A percentile compares a stretch with the other conserved stretches of the same genome.
phyloP scores from a whole-genome alignment of 2,888 invertebrate species.

The Acheta domesticus region DNA sequence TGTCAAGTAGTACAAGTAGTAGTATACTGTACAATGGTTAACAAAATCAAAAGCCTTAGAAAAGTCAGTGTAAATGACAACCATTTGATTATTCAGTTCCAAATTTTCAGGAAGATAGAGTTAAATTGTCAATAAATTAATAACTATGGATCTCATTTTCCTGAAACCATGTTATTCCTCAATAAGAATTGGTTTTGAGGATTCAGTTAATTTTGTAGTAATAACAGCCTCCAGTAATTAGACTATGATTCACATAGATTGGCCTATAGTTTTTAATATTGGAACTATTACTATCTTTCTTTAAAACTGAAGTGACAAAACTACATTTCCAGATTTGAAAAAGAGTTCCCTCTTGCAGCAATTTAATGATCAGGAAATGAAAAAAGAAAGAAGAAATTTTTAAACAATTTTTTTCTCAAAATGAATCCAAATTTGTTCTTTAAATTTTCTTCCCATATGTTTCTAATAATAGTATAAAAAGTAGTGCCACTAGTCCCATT shows the following conservation, averaged over 20 bases:
- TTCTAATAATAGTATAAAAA: too few relatives aligned
- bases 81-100: neutral
- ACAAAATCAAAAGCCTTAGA: neutral
- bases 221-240: neutral
- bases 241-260: neutral
- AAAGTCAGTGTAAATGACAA: neutral
- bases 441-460: too few relatives aligned
- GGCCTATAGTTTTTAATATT: neutral
- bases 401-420: neutral
- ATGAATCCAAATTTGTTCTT: too few relatives aligned
- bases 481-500: too few relatives aligned
- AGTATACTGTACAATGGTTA: neutral
- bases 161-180: neutral
- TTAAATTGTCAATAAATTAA: neutral
- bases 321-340: neutral
- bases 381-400: neutral
- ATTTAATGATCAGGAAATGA: neutral
- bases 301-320: neutral
- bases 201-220: neutral
- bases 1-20: too few relatives aligned
- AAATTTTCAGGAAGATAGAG: neutral
- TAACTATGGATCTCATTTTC: neutral
- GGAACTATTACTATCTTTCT: neutral
- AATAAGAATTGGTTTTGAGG: neutral
- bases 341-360: neutral